Evolutionary conservation across 2,113 vertebrate species (phyloP).

Genomic region (Lamprologus sp.): DNA sequence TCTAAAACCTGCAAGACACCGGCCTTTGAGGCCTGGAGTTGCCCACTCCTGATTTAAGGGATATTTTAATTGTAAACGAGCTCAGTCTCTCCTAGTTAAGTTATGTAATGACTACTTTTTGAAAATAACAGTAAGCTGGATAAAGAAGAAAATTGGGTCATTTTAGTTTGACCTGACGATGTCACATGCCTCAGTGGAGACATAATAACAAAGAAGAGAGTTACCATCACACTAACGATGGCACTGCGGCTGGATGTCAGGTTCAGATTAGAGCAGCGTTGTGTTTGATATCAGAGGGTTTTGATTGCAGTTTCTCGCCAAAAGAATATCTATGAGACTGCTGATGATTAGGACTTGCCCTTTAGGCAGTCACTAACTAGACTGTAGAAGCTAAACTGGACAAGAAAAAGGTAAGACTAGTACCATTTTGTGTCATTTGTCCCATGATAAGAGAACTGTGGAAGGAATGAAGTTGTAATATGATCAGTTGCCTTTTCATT

Average conservation of each 20-base stretch:
- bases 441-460: background rate
- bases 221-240: background rate
- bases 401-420: background rate
- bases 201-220: background rate
- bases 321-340: background rate
- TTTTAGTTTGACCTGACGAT: background rate
- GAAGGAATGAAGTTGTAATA: background rate
- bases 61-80: background rate
- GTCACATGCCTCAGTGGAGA: background rate
- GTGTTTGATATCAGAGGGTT: background rate
- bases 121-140: background rate
- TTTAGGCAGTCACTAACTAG: background rate
- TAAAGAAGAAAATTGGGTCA: background rate
- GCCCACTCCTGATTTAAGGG: background rate
- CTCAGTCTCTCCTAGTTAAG: background rate
- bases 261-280: background rate
- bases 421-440: background rate
- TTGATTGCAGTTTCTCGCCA: background rate
- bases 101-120: background rate
- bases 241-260: background rate
- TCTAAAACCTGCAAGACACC: rapidly evolving
- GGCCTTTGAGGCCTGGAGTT: background rate
- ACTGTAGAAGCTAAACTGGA: background rate
- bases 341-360: background rate
- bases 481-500: rapidly evolving